Evolutionary conservation across 2,797 vertebrate species (phyloP).

Genomic region (Arrhamphus sclerolepis): DNA sequence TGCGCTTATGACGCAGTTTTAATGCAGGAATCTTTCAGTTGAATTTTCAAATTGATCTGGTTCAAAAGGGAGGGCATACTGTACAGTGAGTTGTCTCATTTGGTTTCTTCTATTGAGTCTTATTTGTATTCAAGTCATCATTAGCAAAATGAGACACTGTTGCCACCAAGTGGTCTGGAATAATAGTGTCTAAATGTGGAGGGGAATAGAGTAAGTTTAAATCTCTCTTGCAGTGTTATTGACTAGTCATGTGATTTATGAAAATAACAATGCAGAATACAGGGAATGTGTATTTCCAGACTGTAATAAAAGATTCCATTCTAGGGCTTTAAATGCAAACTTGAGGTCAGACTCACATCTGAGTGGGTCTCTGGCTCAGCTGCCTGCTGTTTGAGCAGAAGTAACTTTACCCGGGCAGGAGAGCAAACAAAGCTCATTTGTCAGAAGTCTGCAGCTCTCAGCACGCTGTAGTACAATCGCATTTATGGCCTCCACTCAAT

Average conservation of each 20-base stretch:
- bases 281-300: not conserved
- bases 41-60: not conserved
- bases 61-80: not conserved
- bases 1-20: not conserved
- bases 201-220: not conserved
- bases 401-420: too few relatives aligned
- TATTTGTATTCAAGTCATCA: constrained; percentile 2
- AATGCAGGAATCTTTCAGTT: constrained; percentile 3
- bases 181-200: constrained; percentile 10
- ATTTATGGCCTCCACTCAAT: too few relatives aligned
- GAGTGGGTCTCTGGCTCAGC: too few relatives aligned
- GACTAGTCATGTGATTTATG: not conserved
- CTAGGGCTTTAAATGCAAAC: too few relatives aligned
- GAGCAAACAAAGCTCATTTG: too few relatives aligned
- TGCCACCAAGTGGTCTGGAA: constrained; percentile 79
- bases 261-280: constrained; percentile 2
- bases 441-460: too few relatives aligned
- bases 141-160: constrained; percentile 65
- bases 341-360: too few relatives aligned
- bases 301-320: too few relatives aligned
- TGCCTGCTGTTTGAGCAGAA: too few relatives aligned
- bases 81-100: constrained; percentile 7
- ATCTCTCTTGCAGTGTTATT: not conserved
- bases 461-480: too few relatives aligned
- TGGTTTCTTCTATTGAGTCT: constrained; percentile 10